Base-by-base conservation (phyloP, 1,140 invertebrate species). In the Zelostemma sp. region DNA sequence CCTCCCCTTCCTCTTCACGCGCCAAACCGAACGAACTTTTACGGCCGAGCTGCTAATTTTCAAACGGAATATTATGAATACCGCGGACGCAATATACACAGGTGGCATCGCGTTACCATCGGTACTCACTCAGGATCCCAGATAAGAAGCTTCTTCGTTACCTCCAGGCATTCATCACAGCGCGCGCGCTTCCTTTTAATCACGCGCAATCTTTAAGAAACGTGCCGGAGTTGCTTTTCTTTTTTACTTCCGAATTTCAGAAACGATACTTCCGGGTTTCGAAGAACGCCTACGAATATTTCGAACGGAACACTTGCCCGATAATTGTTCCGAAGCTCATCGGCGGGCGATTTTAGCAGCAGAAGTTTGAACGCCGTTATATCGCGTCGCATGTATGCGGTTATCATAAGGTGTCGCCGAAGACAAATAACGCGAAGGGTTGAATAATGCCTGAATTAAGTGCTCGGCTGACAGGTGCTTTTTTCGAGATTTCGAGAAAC, bases 371-470 rank as follows among this genome's bases (percentile, higher is more conserved):
- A 40, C 38, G 9, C 21, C 19, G 17, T 47, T 57, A 21, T 15
- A 46, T n/a, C n/a, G n/a, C 25, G 25, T 28, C 8, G 25, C 8
- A 28, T 28, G 6, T 5, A 28, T 9, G 55, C 15, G 58, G 66
- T 67, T 69, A 73, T 73, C 67, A 73, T 73, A 67, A 69, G 63
- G 67, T 73, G 66, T 69, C 71, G 62, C 59, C 47, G 47, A 69
- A 73, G 71, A 73, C 71, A 73, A 73, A 73, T 73, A 73, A 65
- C 66, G 62, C 45, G 55, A 35, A 72, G 68, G 71, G 66, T 61
- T 63, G 41, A 66, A 63, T 73, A 73, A 73, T 68, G 65, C 66
- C 61, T 59, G 54, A 63, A 65, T 66, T 62, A 68, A 73, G 62
- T 61, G 71, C 62, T 58, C 16, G 50, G 55, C 49, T 62, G 66